These are phyloP conservation scores for Epinotia nisella DNA, from an alignment of 2,888 invertebrate species.

Conservation along the genomic window DNA sequence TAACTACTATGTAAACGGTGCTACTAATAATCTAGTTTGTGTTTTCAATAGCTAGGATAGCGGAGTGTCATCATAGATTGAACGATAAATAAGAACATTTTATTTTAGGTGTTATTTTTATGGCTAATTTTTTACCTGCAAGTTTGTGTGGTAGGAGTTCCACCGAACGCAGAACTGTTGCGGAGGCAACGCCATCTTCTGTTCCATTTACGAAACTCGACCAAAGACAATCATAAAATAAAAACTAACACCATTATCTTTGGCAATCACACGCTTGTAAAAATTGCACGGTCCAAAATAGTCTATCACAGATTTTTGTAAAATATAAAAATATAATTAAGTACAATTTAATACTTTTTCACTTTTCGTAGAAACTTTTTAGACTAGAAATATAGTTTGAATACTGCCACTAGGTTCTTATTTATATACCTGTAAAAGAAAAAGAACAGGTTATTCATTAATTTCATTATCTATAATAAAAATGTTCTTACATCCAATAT, in stretches of 20 bases:
- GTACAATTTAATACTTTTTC: conserved; percentile 70
- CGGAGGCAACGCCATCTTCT: conserved; percentile 81
- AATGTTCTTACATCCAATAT: no score
- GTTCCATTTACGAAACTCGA: conserved; percentile 44
- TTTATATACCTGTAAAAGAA: conserved; percentile 51
- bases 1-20: no score
- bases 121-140: conserved; percentile 79
- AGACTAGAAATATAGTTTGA: conserved; percentile 67
- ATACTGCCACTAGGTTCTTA: conserved; percentile 64
- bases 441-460: conserved; percentile 12
- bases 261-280: conserved; percentile 41
- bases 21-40: no score
- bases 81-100: no score
- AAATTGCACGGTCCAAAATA: conserved; percentile 45
- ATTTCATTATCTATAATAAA: no score
- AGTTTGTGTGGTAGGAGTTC: conserved; percentile 93
- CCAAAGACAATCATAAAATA: conserved; percentile 46
- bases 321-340: conserved; percentile 63
- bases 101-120: no score
- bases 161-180: conserved; percentile 91
- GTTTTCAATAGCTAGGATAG: no score
- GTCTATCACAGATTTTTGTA: conserved; percentile 47
- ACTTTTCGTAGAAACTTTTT: conserved; percentile 78
- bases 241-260: conserved; percentile 45
- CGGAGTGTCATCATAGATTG: no score